Base-by-base conservation (phyloP, 2,888 invertebrate species). In the Carcina quercana region DNA sequence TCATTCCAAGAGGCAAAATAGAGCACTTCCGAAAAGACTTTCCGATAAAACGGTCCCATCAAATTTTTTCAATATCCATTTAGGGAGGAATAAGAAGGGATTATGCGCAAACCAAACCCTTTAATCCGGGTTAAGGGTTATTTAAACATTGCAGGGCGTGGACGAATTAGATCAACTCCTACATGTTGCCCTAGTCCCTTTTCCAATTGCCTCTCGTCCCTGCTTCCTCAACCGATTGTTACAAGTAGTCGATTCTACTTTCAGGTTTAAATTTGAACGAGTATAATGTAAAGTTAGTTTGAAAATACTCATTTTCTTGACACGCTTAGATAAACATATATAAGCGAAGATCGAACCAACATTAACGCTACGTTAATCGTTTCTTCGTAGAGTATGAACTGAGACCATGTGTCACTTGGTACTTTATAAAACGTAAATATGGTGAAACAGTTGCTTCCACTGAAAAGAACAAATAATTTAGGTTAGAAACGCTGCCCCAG, bases 1-100 rank as follows among this genome's bases (percentile, higher is more conserved):
- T 76, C 75, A 78, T 79, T 80, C 58, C 58, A 59, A 68, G 54
- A 72, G 63, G 73, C 75, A 72, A 79, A 82, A 75, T 78, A 78
- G 74, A 73, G 68, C 68, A 70, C 67, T 75, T 66, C 67, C 57
- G 60, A 68, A 70, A 75, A 75, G 73, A 69, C 62, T 68, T 79
- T 71, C 62, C 76, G 68, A 78, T 72, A 74, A 76, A 78, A 70
- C 56, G 67, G 54, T 57, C 61, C 70, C 60, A 73, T 72, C 68
- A 73, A 73, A 69, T 74, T 72, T 76, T 74, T 71, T 74, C 76
- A 73, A 76, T 75, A 76, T 73, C 75, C 76, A 75, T 76, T 78
- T 71, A 72, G 69, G 64, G 60, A 64, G 67, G 60, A 73, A 75
- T 76, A 74, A 74, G 70, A 69, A 65, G 59, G 69, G 76, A 78